Conservation (phyloP, 2,888 invertebrate species). For the Gisinianus flammeolus region DNA sequence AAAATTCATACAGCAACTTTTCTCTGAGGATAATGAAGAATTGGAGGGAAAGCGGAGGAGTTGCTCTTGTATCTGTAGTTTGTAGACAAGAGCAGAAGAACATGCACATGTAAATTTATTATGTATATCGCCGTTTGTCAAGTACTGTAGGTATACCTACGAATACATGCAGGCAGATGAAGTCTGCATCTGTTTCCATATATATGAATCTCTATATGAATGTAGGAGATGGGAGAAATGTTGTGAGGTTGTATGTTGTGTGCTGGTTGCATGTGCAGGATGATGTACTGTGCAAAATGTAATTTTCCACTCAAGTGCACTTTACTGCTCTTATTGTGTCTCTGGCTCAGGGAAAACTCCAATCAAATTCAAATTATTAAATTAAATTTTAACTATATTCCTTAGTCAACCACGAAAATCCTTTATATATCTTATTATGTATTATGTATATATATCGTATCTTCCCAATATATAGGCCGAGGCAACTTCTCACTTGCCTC, state of each 20-base stretch:
- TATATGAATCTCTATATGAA: too few species aligned
- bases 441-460: too few species aligned
- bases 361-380: conserved; percentile 39
- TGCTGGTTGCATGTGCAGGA: background rate
- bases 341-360: conserved; percentile 36
- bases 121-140: background rate
- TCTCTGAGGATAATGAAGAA: conserved; percentile 2
- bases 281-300: conserved; percentile 31
- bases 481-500: background rate
- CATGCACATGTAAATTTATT: background rate
- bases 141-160: too few species aligned
- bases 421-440: conserved; percentile 1
- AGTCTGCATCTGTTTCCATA: too few species aligned
- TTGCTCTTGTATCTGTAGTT: too few species aligned
- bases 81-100: background rate
- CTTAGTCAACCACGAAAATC: conserved; percentile 32
- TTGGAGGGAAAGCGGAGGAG: conserved; percentile 1
- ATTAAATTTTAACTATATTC: conserved; percentile 35
- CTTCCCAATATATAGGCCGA: background rate
- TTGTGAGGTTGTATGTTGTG: background rate
- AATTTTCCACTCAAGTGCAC: conserved; percentile 40
- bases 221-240: background rate
- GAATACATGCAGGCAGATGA: too few species aligned
- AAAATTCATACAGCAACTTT: too few species aligned
- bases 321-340: conserved; percentile 39